Percentiles rank a stretch among this genome's conserved stretches.
Conservation (phyloP, 2,113 vertebrate genomes). For the Stigmatopora nigra region DNA sequence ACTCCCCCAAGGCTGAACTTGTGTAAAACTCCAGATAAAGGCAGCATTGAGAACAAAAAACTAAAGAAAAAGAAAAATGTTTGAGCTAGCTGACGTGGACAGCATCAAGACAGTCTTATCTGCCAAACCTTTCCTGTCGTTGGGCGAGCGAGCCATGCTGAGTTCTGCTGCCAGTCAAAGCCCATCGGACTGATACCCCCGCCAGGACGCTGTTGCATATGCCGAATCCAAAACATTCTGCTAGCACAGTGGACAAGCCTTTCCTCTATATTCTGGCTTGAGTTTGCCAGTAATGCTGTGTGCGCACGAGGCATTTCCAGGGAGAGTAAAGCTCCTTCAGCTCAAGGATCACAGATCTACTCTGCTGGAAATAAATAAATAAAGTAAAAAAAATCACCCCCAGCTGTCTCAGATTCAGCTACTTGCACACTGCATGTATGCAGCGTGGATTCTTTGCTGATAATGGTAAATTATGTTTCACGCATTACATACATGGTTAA, state of each 20-base stretch:
- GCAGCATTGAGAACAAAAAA: constrained; percentile 23
- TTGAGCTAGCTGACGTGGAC: constrained; percentile 28
- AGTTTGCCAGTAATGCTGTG: constrained; percentile 46
- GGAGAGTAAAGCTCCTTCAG: constrained; percentile 43
- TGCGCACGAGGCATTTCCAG: constrained; percentile 45
- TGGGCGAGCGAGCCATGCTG: constrained; percentile 33
- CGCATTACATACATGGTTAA: not conserved
- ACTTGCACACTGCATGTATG: constrained; percentile 22
- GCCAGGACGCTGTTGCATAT: constrained; percentile 32
- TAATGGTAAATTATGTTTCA: constrained; percentile 2
- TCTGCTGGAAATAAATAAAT: constrained; percentile 16
- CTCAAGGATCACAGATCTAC: constrained; percentile 30
- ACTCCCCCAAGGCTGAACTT: constrained; percentile 24
- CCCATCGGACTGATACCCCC: constrained; percentile 35
- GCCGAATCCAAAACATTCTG: constrained; percentile 34
- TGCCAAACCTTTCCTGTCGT: constrained; percentile 40
- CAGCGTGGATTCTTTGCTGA: constrained; percentile 7
- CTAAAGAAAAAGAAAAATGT: not conserved
- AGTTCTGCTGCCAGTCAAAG: constrained; percentile 50
- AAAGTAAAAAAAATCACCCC: not conserved
- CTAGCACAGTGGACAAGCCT: constrained; percentile 39
- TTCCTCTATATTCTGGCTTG: constrained; percentile 56
- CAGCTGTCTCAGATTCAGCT: constrained; percentile 36
- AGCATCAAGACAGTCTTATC: constrained; percentile 41
- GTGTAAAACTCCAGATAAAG: constrained; percentile 15